A percentile compares a stretch with the other conserved stretches of the same genome.
Conservation (phyloP, 2,797 vertebrate species). For the Scleropages formosus region DNA sequence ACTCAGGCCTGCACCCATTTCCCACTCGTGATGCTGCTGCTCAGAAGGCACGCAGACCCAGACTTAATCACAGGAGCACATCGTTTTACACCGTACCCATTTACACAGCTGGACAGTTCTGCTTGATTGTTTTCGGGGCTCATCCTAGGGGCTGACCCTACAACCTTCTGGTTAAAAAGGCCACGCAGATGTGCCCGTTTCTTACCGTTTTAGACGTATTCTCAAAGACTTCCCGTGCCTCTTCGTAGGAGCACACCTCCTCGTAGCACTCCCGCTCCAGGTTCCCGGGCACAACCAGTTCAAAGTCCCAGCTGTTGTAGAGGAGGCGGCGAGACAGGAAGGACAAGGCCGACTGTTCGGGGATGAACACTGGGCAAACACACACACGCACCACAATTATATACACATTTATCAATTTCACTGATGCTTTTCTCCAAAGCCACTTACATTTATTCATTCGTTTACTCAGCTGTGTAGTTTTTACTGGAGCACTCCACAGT, state of each 20-base stretch:
- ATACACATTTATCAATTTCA: too few species aligned
- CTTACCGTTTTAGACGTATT: constrained; percentile 66
- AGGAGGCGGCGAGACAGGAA: constrained; percentile 77
- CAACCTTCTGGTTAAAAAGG: background rate
- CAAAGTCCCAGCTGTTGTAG: constrained; percentile 86
- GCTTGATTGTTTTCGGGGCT: background rate
- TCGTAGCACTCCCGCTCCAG: constrained; percentile 78
- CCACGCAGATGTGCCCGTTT: background rate
- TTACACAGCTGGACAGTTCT: too few species aligned
- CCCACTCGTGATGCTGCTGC: too few species aligned
- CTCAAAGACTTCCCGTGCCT: constrained; percentile 81
- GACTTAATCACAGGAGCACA: too few species aligned
- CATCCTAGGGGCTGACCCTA: background rate
- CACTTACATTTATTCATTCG: too few species aligned
- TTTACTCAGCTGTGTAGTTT: too few species aligned
- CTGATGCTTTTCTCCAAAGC: too few species aligned
- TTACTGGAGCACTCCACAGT: too few species aligned
- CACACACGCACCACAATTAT: constrained; percentile 1
- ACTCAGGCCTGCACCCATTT: too few species aligned
- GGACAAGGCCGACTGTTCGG: constrained; percentile 56
- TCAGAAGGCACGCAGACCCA: too few species aligned
- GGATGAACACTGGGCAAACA: constrained; percentile 62
- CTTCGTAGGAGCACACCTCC: constrained; percentile 80
- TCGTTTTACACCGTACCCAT: too few species aligned
- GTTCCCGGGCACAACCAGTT: constrained; percentile 64